These are phyloP conservation scores for Synodontis membranacea DNA, from an alignment of 2,113 vertebrate species.

Conservation along the genomic window DNA sequence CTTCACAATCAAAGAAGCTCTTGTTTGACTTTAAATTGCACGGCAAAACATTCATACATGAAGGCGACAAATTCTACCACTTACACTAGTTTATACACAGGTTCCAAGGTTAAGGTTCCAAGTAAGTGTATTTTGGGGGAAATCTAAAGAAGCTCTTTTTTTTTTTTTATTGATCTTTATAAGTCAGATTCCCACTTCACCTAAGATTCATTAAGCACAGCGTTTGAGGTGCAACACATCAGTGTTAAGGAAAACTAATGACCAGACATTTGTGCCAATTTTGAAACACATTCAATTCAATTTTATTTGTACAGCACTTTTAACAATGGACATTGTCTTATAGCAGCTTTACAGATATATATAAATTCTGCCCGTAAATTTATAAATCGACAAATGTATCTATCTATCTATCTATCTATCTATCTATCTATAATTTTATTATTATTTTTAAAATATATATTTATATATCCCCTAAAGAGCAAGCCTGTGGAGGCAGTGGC, in stretches of 20 bases:
- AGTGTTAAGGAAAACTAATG: background rate
- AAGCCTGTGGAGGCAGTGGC: too few species aligned
- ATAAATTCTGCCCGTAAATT: too few species aligned
- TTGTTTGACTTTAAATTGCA: constrained; percentile 11
- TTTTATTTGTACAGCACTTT: too few species aligned
- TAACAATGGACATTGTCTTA: too few species aligned
- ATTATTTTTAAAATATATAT: too few species aligned
- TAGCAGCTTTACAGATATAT: too few species aligned
- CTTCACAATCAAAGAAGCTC: background rate
- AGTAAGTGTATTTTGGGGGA: background rate
- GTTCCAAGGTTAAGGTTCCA: background rate
- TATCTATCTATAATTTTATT: too few species aligned
- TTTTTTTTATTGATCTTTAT: background rate
- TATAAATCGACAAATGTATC: too few species aligned
- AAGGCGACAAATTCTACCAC: background rate
- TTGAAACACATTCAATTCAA: background rate
- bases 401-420: too few species aligned
- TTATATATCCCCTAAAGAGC: too few species aligned
- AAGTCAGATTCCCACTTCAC: background rate
- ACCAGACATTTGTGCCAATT: background rate
- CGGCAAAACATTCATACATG: background rate
- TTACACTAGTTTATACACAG: background rate
- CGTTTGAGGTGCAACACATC: background rate
- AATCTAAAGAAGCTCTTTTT: background rate
- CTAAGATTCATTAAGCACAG: background rate